Evolutionary conservation across 2,113 vertebrate species (phyloP).

Genomic region (Erythrocercus mccallii): DNA sequence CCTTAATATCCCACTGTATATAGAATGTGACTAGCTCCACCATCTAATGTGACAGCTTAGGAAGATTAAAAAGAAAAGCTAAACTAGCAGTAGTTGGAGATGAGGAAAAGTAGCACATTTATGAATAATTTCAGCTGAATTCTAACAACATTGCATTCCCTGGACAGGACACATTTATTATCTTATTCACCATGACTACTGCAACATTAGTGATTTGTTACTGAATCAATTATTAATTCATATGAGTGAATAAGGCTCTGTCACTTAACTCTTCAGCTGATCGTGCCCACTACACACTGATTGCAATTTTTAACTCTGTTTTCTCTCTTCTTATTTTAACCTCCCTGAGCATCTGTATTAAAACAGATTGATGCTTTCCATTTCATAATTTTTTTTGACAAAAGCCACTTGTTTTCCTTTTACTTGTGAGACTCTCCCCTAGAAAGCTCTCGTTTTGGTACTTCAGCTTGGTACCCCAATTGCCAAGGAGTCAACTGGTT

Average conservation of each 20-base stretch:
- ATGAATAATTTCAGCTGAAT: slow-evolving; percentile 83
- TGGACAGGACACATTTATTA: slow-evolving; percentile 82
- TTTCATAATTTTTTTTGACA: not conserved
- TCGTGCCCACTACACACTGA: not conserved
- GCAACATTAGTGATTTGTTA: slow-evolving; percentile 85
- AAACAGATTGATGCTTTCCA: not conserved
- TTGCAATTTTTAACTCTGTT: not conserved
- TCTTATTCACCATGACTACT: slow-evolving; percentile 79
- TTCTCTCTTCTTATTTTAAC: not conserved
- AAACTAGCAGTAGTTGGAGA: slow-evolving; percentile 76
- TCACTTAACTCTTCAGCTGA: slow-evolving; percentile 74
- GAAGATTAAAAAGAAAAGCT: slow-evolving; percentile 81
- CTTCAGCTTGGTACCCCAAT: not conserved
- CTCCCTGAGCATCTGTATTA: not conserved
- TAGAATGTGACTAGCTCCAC: slow-evolving; percentile 69
- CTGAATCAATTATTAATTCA: slow-evolving; percentile 83
- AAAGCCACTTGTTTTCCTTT: not conserved
- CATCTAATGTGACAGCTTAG: slow-evolving; percentile 77
- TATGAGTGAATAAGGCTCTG: slow-evolving; percentile 70
- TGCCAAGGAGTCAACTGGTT: not conserved
- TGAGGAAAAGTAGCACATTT: slow-evolving; percentile 80
- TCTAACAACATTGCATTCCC: slow-evolving; percentile 80
- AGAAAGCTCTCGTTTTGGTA: not conserved
- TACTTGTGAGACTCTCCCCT: not conserved
- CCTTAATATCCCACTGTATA: slow-evolving; percentile 74